A percentile compares a stretch with the other conserved stretches of the same genome.
Evolutionary conservation across 2,797 vertebrate genomes (phyloP).

Genomic region (Pampus argenteus): DNA sequence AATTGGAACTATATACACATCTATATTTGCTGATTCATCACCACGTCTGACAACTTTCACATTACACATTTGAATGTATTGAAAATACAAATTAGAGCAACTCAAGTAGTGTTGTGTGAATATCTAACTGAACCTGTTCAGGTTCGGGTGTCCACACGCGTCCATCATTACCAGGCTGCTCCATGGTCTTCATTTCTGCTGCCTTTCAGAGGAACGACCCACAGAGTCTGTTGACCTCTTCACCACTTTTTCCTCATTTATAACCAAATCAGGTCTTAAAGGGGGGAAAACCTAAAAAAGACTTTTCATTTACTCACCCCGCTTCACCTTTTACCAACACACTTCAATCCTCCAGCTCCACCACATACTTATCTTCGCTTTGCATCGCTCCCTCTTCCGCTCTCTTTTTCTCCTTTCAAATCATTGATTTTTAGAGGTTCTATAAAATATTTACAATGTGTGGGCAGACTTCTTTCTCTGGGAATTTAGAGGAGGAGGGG

Average conservation of each 20-base stretch:
- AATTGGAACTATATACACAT: not conserved
- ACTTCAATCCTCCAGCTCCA: conserved; percentile 25
- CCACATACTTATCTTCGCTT: conserved; percentile 53
- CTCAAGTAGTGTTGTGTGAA: no score
- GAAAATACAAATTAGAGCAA: no score
- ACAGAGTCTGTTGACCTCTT: not conserved
- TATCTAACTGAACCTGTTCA: no score
- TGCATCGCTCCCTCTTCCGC: conserved; percentile 49
- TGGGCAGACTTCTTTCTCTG: conserved; percentile 79
- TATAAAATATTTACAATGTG: conserved; percentile 86
- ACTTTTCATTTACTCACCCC: conserved; percentile 30
- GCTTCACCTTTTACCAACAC: conserved; percentile 30
- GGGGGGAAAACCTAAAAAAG: conserved; percentile 62
- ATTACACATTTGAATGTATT: no score
- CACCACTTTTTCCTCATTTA: conserved; percentile 55
- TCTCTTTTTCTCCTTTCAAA: conserved; percentile 70
- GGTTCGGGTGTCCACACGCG: not conserved
- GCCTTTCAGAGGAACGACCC: not conserved
- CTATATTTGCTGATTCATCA: no score
- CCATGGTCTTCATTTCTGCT: conserved; percentile 6
- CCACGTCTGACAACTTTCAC: no score
- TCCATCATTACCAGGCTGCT: conserved; percentile 16
- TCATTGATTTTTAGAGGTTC: conserved; percentile 81
- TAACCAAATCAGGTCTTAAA: conserved; percentile 29
- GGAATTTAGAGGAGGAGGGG: conserved; percentile 62